A percentile compares a stretch with the other conserved stretches of the same genome.
Conservation (phyloP, 2,888 invertebrate genomes). For the Leucophenga montana region DNA sequence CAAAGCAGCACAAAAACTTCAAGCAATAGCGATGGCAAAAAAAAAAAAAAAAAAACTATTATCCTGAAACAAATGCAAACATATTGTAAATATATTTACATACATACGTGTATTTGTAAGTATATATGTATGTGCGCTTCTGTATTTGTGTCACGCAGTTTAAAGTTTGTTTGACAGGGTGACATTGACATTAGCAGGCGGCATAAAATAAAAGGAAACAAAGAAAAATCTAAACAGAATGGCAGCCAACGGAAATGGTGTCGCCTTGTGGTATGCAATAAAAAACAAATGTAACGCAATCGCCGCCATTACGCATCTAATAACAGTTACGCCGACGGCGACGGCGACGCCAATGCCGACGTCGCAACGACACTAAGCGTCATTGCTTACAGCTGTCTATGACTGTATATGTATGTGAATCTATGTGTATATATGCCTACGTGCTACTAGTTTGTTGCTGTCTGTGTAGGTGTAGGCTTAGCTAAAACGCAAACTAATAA, state of each 20-base stretch:
- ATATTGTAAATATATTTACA: background rate
- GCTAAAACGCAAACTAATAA: conserved; percentile 18
- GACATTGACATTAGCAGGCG: conserved; percentile 56
- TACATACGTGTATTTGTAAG: background rate
- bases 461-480: background rate
- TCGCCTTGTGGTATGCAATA: conserved; percentile 65
- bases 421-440: background rate
- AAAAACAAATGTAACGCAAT: conserved; percentile 66
- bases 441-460: background rate
- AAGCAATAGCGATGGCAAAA: conserved; percentile 15
- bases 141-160: conserved; percentile 55
- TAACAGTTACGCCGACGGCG: conserved; percentile 29
- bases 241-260: conserved; percentile 36
- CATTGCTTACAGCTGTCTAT: conserved; percentile 60
- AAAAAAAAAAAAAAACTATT: conserved; percentile 14
- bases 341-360: background rate
- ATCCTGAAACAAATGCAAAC: conserved; percentile 7
- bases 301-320: conserved; percentile 61
- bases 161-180: conserved; percentile 56
- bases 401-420: background rate
- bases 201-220: conserved; percentile 49
- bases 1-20: conserved; percentile 31
- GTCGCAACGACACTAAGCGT: conserved; percentile 37
- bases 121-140: no score
- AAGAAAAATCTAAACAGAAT: conserved; percentile 35